These are phyloP conservation scores for Leptogaster cylindrica DNA, from an alignment of 2,888 invertebrate species.

Conservation along the genomic window DNA sequence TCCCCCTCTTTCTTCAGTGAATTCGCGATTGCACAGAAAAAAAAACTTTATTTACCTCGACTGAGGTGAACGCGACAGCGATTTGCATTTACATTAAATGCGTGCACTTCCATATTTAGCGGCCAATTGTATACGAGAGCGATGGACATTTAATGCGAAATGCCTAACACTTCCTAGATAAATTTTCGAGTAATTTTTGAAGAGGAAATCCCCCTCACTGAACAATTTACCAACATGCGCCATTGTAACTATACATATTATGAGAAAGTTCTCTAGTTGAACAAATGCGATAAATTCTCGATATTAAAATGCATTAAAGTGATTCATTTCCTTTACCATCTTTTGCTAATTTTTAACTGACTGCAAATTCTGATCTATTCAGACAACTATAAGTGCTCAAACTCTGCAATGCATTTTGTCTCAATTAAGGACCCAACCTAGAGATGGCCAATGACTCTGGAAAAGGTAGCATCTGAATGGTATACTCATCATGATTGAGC, in stretches of 20 bases:
- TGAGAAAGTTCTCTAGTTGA: background rate
- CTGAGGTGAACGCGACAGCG: conserved; percentile 26
- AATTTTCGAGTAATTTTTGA: conserved; percentile 16
- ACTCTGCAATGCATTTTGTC: conserved; percentile 8
- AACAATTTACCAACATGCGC: background rate
- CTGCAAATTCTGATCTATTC: conserved; percentile 30
- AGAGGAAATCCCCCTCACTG: background rate
- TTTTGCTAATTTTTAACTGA: conserved; percentile 27
- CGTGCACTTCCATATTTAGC: conserved; percentile 41
- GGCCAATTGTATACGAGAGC: conserved; percentile 36
- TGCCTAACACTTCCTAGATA: conserved; percentile 22
- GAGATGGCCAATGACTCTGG: conserved; percentile 17
- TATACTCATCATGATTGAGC: conserved; percentile 34
- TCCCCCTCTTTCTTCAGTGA: background rate
- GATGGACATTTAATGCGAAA: conserved; percentile 22
- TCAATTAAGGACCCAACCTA: conserved; percentile 17
- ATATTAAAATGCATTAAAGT: conserved; percentile 29
- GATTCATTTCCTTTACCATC: conserved; percentile 28
- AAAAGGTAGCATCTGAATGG: conserved; percentile 34
- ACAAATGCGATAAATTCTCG: too few species aligned
- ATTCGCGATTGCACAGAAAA: background rate
- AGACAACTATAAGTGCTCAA: conserved; percentile 10
- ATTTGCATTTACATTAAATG: conserved; percentile 43
- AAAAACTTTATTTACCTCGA: conserved; percentile 26
- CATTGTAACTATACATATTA: background rate